Conservation (phyloP, 2,888 invertebrate species). For the Hymenopus coronatus region DNA sequence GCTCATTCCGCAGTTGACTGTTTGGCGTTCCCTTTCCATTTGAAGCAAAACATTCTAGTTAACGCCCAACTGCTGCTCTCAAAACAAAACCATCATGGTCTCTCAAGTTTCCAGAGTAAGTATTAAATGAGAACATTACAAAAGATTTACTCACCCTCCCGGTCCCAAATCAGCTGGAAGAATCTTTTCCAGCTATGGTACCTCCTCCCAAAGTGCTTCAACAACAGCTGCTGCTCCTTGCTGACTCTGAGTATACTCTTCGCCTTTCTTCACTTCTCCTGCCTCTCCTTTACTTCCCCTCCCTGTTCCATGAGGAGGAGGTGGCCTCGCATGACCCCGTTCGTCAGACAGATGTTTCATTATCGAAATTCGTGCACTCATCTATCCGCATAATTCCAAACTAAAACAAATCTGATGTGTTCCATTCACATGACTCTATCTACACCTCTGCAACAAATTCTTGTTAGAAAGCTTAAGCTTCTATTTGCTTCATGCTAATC, state of each 20-base stretch:
- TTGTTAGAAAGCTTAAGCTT: too few species aligned
- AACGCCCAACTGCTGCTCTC: not conserved
- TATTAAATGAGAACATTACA: not conserved
- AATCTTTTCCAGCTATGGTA: not conserved
- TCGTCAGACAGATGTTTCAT: not conserved
- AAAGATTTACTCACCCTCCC: not conserved
- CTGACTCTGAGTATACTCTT: not conserved
- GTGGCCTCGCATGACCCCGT: not conserved
- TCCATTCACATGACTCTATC: too few species aligned
- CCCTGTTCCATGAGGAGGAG: not conserved
- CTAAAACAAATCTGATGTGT: too few species aligned
- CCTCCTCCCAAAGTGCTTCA: not conserved
- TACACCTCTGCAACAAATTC: too few species aligned
- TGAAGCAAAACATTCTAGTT: too few species aligned
- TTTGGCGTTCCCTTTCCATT: too few species aligned
- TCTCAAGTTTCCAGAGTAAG: not conserved
- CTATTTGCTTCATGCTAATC: too few species aligned
- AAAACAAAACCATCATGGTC: not conserved
- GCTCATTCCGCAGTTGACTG: too few species aligned
- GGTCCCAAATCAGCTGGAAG: not conserved
- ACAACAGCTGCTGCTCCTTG: not conserved
- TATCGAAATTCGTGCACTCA: not conserved
- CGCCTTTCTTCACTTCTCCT: not conserved
- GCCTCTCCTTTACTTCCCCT: not conserved
- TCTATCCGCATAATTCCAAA: not conserved